phyloP scores from a whole-genome alignment of 30 jellyfish, hydroid and myxozoan genomes.

The Chrysaora quinquecirrha region DNA sequence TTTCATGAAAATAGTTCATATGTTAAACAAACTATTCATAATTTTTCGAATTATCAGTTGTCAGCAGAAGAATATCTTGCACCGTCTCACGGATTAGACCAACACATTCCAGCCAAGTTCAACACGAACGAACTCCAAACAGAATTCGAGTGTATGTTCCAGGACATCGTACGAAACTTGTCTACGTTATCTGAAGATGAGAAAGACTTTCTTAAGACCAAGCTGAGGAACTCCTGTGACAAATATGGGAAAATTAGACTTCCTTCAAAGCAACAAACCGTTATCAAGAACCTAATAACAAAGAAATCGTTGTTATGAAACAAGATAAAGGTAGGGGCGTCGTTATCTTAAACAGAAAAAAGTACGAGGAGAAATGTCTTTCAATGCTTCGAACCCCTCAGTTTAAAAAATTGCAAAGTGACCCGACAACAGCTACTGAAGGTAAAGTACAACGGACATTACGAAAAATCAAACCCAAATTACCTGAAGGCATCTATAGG shows the following conservation, averaged over 20 bases:
- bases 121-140: background rate
- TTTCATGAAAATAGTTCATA: no score
- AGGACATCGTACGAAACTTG: background rate
- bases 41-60: slow-evolving; percentile 1
- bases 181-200: background rate
- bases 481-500: slow-evolving; percentile 6
- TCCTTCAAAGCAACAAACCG: background rate
- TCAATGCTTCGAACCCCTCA: background rate
- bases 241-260: background rate
- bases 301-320: slow-evolving; percentile 1
- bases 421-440: background rate
- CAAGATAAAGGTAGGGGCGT: slow-evolving; percentile 24
- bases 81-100: slow-evolving; percentile 5
- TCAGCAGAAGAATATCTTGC: slow-evolving; percentile 3
- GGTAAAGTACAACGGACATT: slow-evolving; percentile 16
- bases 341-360: slow-evolving; percentile 6
- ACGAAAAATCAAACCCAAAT: background rate
- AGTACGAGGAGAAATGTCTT: background rate
- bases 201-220: slow-evolving; percentile 2
- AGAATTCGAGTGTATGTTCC: background rate
- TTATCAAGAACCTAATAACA: background rate
- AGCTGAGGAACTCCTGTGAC: slow-evolving; percentile 8
- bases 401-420: background rate
- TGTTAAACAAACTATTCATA: background rate
- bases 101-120: slow-evolving; percentile 14